A percentile compares a stretch with the other conserved stretches of the same genome.
These are phyloP conservation scores for Eptatretus burgeri DNA, from an alignment of 2,113 vertebrate genomes.

Conservation along the genomic window DNA sequence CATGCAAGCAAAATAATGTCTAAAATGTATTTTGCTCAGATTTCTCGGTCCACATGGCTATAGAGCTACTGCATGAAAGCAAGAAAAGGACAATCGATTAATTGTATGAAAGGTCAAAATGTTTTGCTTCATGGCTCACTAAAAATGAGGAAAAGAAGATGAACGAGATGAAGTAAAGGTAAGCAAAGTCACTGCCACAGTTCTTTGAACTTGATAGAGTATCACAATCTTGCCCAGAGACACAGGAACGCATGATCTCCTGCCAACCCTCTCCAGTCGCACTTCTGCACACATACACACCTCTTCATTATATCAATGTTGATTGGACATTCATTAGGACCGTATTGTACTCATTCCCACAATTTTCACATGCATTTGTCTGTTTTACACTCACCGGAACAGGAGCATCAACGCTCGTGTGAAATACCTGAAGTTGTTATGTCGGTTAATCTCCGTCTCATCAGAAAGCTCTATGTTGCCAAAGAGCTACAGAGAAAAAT, in stretches of 20 bases:
- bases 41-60: too few species aligned
- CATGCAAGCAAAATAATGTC: too few species aligned
- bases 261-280: constrained; percentile 86
- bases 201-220: constrained; percentile 19
- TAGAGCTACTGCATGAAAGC: too few species aligned
- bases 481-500: constrained; percentile 2
- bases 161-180: constrained; percentile 4
- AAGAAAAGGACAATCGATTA: too few species aligned
- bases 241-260: constrained; percentile 71
- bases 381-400: neutral
- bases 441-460: neutral
- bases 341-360: neutral
- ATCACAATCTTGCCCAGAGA: constrained; percentile 46
- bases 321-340: neutral
- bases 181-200: constrained; percentile 1
- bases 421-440: neutral
- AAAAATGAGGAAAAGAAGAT: constrained; percentile 3
- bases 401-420: constrained; percentile 1
- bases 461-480: constrained; percentile 5
- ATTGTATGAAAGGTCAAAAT: too few species aligned
- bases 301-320: neutral
- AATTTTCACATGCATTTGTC: neutral
- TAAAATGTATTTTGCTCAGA: too few species aligned
- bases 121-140: neutral
- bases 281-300: constrained; percentile 27